Conservation (phyloP, 2,888 invertebrate genomes). For the Nymphalis c-album region DNA sequence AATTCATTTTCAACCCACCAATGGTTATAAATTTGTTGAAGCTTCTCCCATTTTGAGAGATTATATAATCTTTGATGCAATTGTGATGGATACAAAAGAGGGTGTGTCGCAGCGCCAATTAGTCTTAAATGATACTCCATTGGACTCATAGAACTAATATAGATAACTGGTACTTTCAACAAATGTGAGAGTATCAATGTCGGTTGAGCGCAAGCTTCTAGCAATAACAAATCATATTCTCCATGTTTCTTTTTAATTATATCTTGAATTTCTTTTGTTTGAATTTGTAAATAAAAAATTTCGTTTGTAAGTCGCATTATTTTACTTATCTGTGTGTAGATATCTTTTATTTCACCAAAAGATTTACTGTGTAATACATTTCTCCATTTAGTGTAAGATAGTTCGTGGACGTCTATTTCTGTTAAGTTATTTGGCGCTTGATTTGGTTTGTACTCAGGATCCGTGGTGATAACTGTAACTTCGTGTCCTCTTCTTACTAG, state of each 20-base stretch:
- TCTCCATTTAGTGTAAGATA: slow-evolving; percentile 41
- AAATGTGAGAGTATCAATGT: slow-evolving; percentile 47
- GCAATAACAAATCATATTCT: slow-evolving; percentile 49
- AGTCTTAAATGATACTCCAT: slow-evolving; percentile 35
- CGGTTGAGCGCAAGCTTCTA: slow-evolving; percentile 45
- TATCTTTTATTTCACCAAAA: slow-evolving; percentile 23
- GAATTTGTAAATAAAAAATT: slow-evolving; percentile 40
- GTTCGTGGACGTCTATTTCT: slow-evolving; percentile 50
- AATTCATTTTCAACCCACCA: slow-evolving; percentile 22
- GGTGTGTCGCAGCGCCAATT: slow-evolving; percentile 47
- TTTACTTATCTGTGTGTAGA: slow-evolving; percentile 32
- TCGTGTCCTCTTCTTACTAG: slow-evolving; percentile 58
- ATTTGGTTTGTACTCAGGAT: slow-evolving; percentile 44
- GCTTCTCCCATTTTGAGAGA: slow-evolving; percentile 47
- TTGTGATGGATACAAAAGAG: slow-evolving; percentile 46
- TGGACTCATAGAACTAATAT: slow-evolving; percentile 48
- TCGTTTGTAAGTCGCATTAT: slow-evolving; percentile 15
- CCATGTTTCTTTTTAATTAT: slow-evolving; percentile 41
- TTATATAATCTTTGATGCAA: slow-evolving; percentile 43
- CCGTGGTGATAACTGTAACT: slow-evolving; percentile 52
- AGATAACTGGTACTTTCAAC: slow-evolving; percentile 52
- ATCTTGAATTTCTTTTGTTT: slow-evolving; percentile 41
- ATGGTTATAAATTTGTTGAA: slow-evolving; percentile 40
- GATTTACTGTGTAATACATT: slow-evolving; percentile 24
- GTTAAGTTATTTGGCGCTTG: slow-evolving; percentile 46